These are phyloP conservation scores for Bubo scandiacus DNA, from an alignment of 2,113 vertebrate genomes.

Conservation along the genomic window DNA sequence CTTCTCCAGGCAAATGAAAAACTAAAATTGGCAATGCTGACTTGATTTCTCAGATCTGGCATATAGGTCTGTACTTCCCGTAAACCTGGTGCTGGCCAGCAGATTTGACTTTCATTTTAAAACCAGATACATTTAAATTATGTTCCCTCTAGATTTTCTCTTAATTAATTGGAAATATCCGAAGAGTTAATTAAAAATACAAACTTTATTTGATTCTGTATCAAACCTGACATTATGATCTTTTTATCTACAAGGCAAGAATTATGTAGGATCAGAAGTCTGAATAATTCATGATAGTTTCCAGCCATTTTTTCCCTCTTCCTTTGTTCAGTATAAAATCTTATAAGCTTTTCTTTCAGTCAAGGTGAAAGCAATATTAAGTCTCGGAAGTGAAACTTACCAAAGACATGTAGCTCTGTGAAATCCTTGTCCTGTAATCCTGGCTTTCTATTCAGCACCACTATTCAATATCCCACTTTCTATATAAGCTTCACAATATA, in stretches of 20 bases:
- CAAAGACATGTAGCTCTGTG: slow-evolving; percentile 38
- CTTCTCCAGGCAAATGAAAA: not conserved
- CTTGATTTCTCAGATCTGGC: not conserved
- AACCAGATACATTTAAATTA: not conserved
- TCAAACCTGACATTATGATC: slow-evolving; percentile 32
- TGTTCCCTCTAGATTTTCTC: not conserved
- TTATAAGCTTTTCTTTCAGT: slow-evolving; percentile 49
- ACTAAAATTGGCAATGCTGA: not conserved
- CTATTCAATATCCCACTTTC: slow-evolving; percentile 57
- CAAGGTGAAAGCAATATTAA: slow-evolving; percentile 65
- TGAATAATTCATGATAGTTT: slow-evolving; percentile 60
- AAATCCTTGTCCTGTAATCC: slow-evolving; percentile 64
- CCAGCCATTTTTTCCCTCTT: not conserved
- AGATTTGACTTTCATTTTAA: not conserved
- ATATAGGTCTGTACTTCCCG: not conserved
- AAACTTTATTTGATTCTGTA: not conserved
- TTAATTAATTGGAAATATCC: slow-evolving; percentile 1
- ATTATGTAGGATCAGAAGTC: not conserved
- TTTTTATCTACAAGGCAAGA: slow-evolving; percentile 43
- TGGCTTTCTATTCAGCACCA: slow-evolving; percentile 44
- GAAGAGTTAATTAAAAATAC: slow-evolving; percentile 41
- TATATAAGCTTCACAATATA: slow-evolving; percentile 45
- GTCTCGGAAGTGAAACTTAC: slow-evolving; percentile 17
- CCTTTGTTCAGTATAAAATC: slow-evolving; percentile 43
- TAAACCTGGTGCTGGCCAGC: not conserved